phyloP scores from a whole-genome alignment of 2,797 vertebrate genomes.

The Platyrinchus mystaceus region DNA sequence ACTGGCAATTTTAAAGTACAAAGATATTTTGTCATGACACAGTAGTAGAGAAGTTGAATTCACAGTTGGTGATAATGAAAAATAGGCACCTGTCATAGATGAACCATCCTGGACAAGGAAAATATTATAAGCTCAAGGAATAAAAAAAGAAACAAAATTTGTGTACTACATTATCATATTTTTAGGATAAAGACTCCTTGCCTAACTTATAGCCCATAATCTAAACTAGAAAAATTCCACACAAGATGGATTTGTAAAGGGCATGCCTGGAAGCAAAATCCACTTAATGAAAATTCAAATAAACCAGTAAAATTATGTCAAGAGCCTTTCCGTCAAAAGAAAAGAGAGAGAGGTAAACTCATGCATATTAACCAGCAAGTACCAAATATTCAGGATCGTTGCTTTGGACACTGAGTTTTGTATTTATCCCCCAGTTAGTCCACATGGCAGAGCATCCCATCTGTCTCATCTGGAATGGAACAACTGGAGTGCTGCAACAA shows the following conservation, averaged over 20 bases:
- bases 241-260: not conserved
- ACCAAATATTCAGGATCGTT: not conserved
- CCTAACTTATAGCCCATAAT: not conserved
- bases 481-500: not conserved
- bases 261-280: not conserved
- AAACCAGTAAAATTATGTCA: not conserved
- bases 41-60: not conserved
- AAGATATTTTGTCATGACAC: not conserved
- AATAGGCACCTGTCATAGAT: not conserved
- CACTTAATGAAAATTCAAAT: not conserved
- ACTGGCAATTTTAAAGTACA: not conserved
- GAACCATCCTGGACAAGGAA: not conserved
- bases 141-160: not conserved
- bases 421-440: accelerated
- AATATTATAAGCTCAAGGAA: not conserved
- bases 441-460: not conserved
- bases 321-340: not conserved
- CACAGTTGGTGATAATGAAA: not conserved
- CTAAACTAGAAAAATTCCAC: not conserved
- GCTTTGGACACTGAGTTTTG: accelerated
- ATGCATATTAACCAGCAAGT: not conserved
- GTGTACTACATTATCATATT: not conserved
- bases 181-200: not conserved
- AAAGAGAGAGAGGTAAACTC: not conserved
- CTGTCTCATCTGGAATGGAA: not conserved